Evolutionary conservation across 2,888 invertebrate species (phyloP).

Genomic region (Philereme vetulata): DNA sequence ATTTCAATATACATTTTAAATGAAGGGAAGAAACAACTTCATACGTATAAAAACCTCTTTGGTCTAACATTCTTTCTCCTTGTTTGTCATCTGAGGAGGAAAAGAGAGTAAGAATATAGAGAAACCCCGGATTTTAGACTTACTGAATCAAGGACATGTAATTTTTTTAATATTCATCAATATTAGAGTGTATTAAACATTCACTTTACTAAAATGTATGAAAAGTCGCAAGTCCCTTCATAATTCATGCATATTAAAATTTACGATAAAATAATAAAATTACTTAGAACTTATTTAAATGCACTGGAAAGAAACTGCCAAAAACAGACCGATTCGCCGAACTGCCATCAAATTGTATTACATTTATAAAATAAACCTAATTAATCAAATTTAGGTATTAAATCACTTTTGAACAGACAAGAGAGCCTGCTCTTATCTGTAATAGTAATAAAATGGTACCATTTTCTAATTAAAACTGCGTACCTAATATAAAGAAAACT

Average conservation of each 20-base stretch:
- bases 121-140: too few species aligned
- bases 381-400: background rate
- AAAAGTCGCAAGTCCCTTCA: slow-evolving; percentile 6
- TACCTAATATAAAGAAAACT: too few species aligned
- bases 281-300: slow-evolving; percentile 43
- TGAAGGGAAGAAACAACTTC: slow-evolving; percentile 9
- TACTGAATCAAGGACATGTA: too few species aligned
- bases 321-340: slow-evolving; percentile 33
- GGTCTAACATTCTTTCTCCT: too few species aligned
- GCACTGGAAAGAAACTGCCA: slow-evolving; percentile 43
- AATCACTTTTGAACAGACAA: background rate
- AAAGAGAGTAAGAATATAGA: too few species aligned
- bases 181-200: too few species aligned
- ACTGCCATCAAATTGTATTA: slow-evolving; percentile 9
- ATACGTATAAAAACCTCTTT: too few species aligned
- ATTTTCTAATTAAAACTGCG: too few species aligned
- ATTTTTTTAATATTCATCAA: too few species aligned
- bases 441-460: background rate
- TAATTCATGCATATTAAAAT: slow-evolving; percentile 16
- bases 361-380: slow-evolving; percentile 12
- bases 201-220: background rate
- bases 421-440: background rate
- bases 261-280: slow-evolving; percentile 23
- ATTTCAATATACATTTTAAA: slow-evolving; percentile 35
- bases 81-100: too few species aligned